These are phyloP conservation scores for Urechis unicinctus DNA, from an alignment of 2,888 invertebrate species.

Conservation along the genomic window DNA sequence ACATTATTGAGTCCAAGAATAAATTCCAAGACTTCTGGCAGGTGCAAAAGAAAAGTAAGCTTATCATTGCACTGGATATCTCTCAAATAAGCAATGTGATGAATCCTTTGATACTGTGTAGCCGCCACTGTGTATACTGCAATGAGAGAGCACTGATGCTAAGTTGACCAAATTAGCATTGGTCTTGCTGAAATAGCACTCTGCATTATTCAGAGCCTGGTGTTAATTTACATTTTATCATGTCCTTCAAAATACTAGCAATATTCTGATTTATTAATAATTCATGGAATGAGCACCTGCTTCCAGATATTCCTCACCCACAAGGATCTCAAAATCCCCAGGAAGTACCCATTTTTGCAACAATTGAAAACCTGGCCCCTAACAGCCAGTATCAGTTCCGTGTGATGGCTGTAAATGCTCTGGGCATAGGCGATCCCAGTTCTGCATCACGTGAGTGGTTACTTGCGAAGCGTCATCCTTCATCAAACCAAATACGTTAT, in stretches of 20 bases:
- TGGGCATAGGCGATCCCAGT: constrained; percentile 75
- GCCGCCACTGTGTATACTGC: no score
- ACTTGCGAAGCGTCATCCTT: background rate
- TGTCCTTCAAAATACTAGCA: no score
- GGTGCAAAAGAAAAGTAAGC: constrained; percentile 21
- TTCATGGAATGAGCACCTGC: no score
- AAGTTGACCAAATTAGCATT: no score
- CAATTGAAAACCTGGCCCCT: constrained; percentile 62
- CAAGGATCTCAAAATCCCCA: no score
- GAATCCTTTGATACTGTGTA: background rate
- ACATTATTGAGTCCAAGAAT: constrained; percentile 29
- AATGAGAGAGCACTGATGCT: no score
- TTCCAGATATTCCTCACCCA: background rate
- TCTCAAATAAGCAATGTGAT: background rate
- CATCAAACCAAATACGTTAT: no score
- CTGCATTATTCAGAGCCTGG: no score
- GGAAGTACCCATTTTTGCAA: no score
- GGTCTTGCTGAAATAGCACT: no score
- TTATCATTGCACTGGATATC: background rate
- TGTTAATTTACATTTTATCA: no score
- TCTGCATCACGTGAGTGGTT: constrained; percentile 54
- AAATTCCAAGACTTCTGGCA: constrained; percentile 25
- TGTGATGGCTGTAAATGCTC: constrained; percentile 74
- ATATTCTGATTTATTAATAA: no score
- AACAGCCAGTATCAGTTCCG: constrained; percentile 87